phyloP scores from a whole-genome alignment of 2,888 invertebrate species.

The Trichacis sp. region DNA sequence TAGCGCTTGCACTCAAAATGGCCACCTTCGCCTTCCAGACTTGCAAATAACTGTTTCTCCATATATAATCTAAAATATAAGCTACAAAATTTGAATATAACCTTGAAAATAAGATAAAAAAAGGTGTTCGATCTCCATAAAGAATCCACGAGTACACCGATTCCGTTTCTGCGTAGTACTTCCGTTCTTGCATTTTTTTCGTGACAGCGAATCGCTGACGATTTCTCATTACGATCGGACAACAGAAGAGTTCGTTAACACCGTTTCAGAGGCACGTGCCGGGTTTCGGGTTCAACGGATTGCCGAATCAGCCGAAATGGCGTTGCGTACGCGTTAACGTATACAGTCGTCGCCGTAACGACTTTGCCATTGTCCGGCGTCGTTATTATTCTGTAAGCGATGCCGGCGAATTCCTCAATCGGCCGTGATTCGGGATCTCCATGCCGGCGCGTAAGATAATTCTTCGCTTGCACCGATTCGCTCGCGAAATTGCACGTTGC shows the following conservation, averaged over 20 bases:
- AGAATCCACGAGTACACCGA: too few species aligned
- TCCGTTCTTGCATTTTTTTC: not conserved
- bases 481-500: not conserved
- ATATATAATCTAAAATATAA: too few species aligned
- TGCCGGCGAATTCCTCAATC: slow-evolving; percentile 2
- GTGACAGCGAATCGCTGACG: not conserved
- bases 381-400: slow-evolving; percentile 4
- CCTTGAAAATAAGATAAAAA: too few species aligned
- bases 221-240: not conserved
- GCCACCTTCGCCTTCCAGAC: too few species aligned
- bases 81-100: too few species aligned
- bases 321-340: not conserved
- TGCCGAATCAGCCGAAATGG: slow-evolving; percentile 2
- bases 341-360: not conserved
- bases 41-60: too few species aligned
- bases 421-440: slow-evolving; percentile 4
- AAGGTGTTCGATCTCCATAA: too few species aligned
- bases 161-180: too few species aligned
- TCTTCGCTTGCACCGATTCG: not conserved
- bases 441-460: not conserved
- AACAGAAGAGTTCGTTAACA: not conserved
- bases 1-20: too few species aligned
- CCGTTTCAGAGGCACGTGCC: not conserved
- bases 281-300: not conserved
- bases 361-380: slow-evolving; percentile 1